A percentile compares a stretch with the other conserved stretches of the same genome.
These are phyloP conservation scores for Rhabdomys pumilio DNA, from an alignment of 2,797 vertebrate genomes.

Conservation along the genomic window DNA sequence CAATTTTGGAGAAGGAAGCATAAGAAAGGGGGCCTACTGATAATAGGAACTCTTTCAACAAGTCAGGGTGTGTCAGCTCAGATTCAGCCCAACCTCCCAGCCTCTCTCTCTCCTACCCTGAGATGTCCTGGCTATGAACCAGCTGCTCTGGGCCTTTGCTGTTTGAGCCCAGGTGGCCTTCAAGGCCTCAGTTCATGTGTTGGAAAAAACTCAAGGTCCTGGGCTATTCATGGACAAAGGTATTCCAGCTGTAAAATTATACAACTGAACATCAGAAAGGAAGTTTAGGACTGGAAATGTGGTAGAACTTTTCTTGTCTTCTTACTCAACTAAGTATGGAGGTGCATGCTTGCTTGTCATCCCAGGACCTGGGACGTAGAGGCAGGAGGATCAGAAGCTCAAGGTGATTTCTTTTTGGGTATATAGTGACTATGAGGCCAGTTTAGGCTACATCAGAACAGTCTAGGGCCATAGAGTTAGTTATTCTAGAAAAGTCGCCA, in stretches of 20 bases:
- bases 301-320: background rate
- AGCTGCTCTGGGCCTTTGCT: background rate
- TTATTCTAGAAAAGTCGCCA: conserved; percentile 26
- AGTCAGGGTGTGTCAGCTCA: background rate
- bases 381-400: background rate
- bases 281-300: background rate
- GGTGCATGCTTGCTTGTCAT: background rate
- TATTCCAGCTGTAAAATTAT: conserved; percentile 42
- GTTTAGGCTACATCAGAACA: background rate
- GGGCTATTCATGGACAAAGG: background rate
- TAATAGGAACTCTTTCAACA: conserved; percentile 1
- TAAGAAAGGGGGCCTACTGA: background rate
- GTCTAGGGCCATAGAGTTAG: background rate
- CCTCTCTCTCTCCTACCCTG: background rate
- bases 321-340: background rate
- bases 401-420: background rate
- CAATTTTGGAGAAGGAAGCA: conserved; percentile 40
- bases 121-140: background rate
- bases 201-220: conserved; percentile 1
- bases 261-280: background rate
- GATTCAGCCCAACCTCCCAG: background rate
- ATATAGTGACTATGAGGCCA: background rate
- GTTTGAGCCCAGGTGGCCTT: background rate
- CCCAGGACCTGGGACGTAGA: background rate
- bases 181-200: background rate